A percentile compares a stretch with the other conserved stretches of the same genome.
Evolutionary conservation across 2,797 vertebrate species (phyloP).

Genomic region (Neosalanx taihuensis): DNA sequence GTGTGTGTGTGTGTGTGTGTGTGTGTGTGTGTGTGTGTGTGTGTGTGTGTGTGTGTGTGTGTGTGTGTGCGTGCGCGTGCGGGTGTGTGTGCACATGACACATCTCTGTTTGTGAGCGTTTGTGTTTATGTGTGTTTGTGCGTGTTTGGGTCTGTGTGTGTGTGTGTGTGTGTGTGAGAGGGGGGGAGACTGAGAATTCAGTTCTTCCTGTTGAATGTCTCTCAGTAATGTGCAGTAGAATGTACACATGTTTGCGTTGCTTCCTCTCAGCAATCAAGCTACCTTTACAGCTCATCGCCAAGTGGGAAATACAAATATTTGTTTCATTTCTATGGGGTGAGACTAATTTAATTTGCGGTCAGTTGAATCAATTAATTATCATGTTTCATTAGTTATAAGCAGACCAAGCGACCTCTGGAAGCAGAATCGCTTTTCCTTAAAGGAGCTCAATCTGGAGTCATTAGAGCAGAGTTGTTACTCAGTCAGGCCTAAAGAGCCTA

Average conservation of each 20-base stretch:
- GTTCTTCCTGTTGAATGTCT: slow-evolving; percentile 2
- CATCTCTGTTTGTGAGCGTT: slow-evolving; percentile 35
- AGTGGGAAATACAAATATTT: neutral
- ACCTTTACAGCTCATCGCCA: neutral
- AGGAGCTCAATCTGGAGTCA: slow-evolving; percentile 51
- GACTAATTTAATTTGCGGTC: slow-evolving; percentile 9
- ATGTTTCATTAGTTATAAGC: slow-evolving; percentile 30
- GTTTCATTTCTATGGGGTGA: neutral
- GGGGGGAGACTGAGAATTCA: neutral
- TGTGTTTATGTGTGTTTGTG: slow-evolving; percentile 16
- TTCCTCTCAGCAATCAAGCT: too few relatives aligned
- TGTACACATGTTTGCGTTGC: too few relatives aligned
- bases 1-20: slow-evolving; percentile 11
- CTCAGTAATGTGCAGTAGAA: neutral
- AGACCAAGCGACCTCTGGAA: neutral
- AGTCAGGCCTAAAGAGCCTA: slow-evolving; percentile 58
- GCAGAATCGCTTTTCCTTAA: slow-evolving; percentile 27
- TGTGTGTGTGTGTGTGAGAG: slow-evolving; percentile 2
- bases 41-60: slow-evolving; percentile 14
- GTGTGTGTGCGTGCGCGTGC: too few relatives aligned
- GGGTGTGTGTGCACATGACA: slow-evolving; percentile 34
- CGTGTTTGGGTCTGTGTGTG: neutral
- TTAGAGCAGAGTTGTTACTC: slow-evolving; percentile 50
- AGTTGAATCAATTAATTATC: slow-evolving; percentile 4
- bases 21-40: slow-evolving; percentile 29